Evolutionary conservation across 2,888 invertebrate genomes (phyloP), one percentile per base, ranked within the genome.

Genomic region (Neoaliturus tenellus): DNA sequence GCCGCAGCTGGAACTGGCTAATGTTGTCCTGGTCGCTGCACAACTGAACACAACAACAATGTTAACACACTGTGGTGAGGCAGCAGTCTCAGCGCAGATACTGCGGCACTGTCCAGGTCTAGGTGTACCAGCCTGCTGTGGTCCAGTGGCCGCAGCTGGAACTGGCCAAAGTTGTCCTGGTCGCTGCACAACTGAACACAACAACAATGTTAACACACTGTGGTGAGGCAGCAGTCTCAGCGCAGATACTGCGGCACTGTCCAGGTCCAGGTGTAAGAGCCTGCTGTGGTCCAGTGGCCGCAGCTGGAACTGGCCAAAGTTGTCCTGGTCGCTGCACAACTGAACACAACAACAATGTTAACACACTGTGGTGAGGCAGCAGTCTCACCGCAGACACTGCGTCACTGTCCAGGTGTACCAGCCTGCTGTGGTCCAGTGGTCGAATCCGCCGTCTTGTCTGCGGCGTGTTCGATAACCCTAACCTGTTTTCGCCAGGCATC

Each of bases 81-180:
- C 73, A 98, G 91, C n/a, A 98, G 93, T 90, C 98, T 97, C 0
- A 99, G 91, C 0, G 98, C 98, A 35, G 94, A 92, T 2, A 98
- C 93, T 4, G 98, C 98, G 0, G 98, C 96, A 3, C 95, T 92
- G 91, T n/a, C n/a, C n/a, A n/a, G n/a, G n/a, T 99, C 98, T 86
- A 99, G 90, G 87, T 96, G 96, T 14, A 98, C 93, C 88, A 94
- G 96, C 87, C 95, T 92, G 62, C 92, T 92, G 3, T 93, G 90
- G 89, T 95, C 94, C 86, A 96, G 92, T 35, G 92, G 92, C 73
- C 92, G 91, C 1, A 97, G 88, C 71, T 91, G 91, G 88, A 93
- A 98, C 91, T 96, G 96, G 73, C 94, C 94, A 90, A 96, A 94
- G 89, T 97, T 96, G 28, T 94, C 93, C 80, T 93, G 94, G 89